Evolutionary conservation across 2,797 vertebrate species (phyloP).

Genomic region (Lepus oiostolus): DNA sequence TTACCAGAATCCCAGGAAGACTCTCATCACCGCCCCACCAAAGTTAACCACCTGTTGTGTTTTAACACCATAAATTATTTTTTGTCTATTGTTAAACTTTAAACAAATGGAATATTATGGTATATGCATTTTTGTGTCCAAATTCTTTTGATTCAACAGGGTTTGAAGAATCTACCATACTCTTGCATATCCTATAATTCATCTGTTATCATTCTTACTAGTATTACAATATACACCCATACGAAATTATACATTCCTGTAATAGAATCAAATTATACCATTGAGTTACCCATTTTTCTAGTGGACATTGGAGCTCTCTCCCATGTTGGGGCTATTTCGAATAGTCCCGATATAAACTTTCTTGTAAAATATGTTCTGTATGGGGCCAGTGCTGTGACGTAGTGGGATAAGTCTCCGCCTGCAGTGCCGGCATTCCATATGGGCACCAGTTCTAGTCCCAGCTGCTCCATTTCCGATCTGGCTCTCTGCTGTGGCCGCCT

Average conservation of each 20-base stretch:
- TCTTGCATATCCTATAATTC: neutral
- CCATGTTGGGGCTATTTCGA: neutral
- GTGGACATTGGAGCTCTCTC: neutral
- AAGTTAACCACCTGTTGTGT: conserved; percentile 27
- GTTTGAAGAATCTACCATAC: neutral
- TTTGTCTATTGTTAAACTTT: neutral
- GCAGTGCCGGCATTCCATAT: too few relatives aligned
- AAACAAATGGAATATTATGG: conserved; percentile 14
- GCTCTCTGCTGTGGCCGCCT: too few relatives aligned
- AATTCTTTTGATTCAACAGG: neutral
- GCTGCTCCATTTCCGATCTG: too few relatives aligned
- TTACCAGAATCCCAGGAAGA: neutral
- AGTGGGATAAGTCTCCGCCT: too few relatives aligned
- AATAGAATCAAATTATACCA: neutral
- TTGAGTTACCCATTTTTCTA: conserved; percentile 37
- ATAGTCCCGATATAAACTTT: neutral
- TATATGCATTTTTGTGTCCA: neutral
- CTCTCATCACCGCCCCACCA: neutral
- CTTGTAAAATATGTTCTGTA: neutral
- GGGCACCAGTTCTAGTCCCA: too few relatives aligned
- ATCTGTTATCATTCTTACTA: neutral
- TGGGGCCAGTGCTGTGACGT: too few relatives aligned
- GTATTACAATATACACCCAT: neutral
- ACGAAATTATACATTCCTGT: too few relatives aligned
- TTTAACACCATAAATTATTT: conserved; percentile 13